Conservation (phyloP, 2,113 vertebrate genomes). For the Laticauda laticaudata region DNA sequence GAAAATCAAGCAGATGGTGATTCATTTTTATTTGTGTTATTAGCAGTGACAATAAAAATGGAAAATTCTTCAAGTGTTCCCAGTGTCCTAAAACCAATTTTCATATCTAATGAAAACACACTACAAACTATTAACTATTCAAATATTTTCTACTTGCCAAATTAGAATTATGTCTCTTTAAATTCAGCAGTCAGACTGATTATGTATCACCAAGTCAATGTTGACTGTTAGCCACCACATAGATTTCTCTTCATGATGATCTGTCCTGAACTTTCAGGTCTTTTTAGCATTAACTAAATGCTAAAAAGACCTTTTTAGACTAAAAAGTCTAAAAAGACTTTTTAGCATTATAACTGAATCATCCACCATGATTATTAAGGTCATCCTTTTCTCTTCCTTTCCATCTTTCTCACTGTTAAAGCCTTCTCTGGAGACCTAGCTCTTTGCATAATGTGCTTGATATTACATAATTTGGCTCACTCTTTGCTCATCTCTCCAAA, state of each 20-base stretch:
- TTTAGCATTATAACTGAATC: background rate
- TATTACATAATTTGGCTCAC: background rate
- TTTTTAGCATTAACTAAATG: background rate
- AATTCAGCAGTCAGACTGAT: background rate
- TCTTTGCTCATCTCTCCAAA: background rate
- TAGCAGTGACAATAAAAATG: background rate
- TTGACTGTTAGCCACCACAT: background rate
- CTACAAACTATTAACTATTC: background rate
- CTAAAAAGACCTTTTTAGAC: too few relatives aligned
- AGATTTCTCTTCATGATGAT: background rate
- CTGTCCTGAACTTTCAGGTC: background rate
- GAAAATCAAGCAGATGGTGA: slow-evolving; percentile 14
- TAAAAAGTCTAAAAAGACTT: too few relatives aligned
- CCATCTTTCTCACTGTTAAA: background rate
- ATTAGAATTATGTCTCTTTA: background rate
- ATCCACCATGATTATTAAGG: background rate
- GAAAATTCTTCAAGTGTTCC: background rate
- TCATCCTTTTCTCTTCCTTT: background rate
- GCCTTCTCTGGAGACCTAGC: background rate
- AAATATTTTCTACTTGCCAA: background rate
- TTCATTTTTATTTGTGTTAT: background rate
- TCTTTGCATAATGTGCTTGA: background rate
- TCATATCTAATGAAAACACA: background rate
- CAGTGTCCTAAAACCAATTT: background rate
- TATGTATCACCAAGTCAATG: background rate